Conservation (phyloP, 2,888 invertebrate species). For the Microchrysa polita region DNA sequence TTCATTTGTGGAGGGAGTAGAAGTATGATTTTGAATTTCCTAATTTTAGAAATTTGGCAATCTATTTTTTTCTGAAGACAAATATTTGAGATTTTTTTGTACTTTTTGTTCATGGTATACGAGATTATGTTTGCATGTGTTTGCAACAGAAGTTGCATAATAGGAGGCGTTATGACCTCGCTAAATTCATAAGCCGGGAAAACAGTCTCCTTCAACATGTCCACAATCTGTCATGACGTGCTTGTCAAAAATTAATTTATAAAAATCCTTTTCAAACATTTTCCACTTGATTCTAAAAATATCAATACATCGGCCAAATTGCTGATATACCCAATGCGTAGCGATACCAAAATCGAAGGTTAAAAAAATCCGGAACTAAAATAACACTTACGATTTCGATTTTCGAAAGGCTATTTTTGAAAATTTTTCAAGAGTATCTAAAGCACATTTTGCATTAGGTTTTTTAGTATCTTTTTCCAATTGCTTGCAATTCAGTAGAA, state of each 20-base stretch:
- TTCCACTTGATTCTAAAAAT: no score
- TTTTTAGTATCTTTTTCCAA: background rate
- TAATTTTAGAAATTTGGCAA: slow-evolving; percentile 17
- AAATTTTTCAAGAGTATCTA: slow-evolving; percentile 33
- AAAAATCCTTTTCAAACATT: no score
- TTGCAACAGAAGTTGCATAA: background rate
- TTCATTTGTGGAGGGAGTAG: background rate
- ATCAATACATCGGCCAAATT: no score
- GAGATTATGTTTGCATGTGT: background rate
- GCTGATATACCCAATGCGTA: no score
- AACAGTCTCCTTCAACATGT: no score
- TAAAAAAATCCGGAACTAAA: slow-evolving; percentile 7
- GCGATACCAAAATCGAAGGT: slow-evolving; percentile 1
- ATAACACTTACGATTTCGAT: slow-evolving; percentile 17
- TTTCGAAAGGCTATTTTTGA: slow-evolving; percentile 23
- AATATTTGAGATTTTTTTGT: background rate
- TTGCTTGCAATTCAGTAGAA: background rate
- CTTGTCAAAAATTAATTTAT: no score
- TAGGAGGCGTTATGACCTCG: background rate
- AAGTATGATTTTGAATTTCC: background rate
- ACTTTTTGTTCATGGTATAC: background rate
- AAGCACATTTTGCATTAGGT: no score
- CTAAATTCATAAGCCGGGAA: background rate
- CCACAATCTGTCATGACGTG: no score
- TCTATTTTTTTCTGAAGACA: slow-evolving; percentile 5